Evolutionary conservation across 2,113 vertebrate genomes (phyloP), one percentile per base, ranked within the genome.

Genomic region (Hemiprocne comata): DNA sequence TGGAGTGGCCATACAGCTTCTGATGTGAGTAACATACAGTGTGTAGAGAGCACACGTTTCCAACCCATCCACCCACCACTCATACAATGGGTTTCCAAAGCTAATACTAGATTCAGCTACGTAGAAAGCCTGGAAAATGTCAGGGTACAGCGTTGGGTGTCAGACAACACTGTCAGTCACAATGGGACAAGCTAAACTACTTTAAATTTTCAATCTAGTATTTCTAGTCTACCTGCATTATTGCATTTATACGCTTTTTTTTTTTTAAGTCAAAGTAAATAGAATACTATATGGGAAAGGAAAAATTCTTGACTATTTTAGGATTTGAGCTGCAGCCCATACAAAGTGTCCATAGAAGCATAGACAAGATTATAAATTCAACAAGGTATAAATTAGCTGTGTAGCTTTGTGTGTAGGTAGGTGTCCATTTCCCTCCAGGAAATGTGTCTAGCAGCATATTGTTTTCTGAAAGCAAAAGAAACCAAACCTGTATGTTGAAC

Each of bases 171-270:
- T 97, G 97, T 96, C 95, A 90, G 97, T 97, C 97, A 97, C 97
- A 94, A 97, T 97, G 96, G 96, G 97, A 98, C 95, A 97, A 98
- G 97, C 97, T 97, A 97, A 98, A 97, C 97, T 98, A 98, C 97
- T 97, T 97, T 94, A 21, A 97, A 96, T 97, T 97, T 97, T 97
- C 97, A 97, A 93, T 97, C 95, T 95, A 96, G 97, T 95, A 93
- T 96, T 93, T 98, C 98, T 98, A 97, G 95, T 98, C 98, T 98
- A 98, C 96, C 98, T 97, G 97, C 97, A 97, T 98, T 98, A 98
- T 98, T 98, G 98, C 98, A 98, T 98, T 95, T 97, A 98, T 98
- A 98, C 97, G 98, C 98, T 98, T 98, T 98, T 96, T 81, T 94
- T 57, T 96, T 90, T 96, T 96, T 96, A 97, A 98, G 85, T 97